phyloP scores from a whole-genome alignment of 2,888 invertebrate genomes.

The Ceramica pisi region DNA sequence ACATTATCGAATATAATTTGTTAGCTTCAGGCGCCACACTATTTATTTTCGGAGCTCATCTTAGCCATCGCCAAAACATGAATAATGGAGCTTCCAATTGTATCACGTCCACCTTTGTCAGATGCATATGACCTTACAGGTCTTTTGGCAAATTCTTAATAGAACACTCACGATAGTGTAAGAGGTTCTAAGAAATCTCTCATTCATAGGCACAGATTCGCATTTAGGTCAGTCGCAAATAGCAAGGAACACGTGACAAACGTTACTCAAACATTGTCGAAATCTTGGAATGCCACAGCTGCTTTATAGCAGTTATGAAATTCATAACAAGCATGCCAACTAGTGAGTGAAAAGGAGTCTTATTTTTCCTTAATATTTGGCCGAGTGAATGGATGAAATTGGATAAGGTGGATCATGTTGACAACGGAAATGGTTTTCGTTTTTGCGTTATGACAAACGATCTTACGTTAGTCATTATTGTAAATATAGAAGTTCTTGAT shows the following conservation, averaged over 20 bases:
- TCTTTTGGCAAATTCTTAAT: slow-evolving; percentile 52
- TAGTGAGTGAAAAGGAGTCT: background rate
- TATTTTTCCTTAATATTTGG: background rate
- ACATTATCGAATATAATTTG: slow-evolving; percentile 30
- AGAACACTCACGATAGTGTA: slow-evolving; percentile 34
- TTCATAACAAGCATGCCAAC: slow-evolving; percentile 20
- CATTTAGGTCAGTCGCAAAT: slow-evolving; percentile 68
- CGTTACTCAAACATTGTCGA: slow-evolving; percentile 46
- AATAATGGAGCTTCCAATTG: slow-evolving; percentile 38
- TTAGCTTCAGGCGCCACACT: slow-evolving; percentile 40
- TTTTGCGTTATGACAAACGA: slow-evolving; percentile 27
- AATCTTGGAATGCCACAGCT: slow-evolving; percentile 42
- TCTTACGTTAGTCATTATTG: slow-evolving; percentile 1
- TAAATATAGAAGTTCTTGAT: background rate
- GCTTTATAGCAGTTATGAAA: slow-evolving; percentile 34
- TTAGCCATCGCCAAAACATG: slow-evolving; percentile 21
- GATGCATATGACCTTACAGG: slow-evolving; percentile 22
- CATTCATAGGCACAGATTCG: slow-evolving; percentile 66
- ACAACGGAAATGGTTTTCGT: slow-evolving; percentile 28
- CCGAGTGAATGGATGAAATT: slow-evolving; percentile 16
- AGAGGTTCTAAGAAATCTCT: slow-evolving; percentile 65
- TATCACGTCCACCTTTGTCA: slow-evolving; percentile 35
- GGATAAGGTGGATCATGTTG: slow-evolving; percentile 8
- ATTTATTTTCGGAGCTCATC: slow-evolving; percentile 34
- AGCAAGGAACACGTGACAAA: slow-evolving; percentile 51